Conservation (phyloP, 2,888 invertebrate genomes). For the Drosophila formosana region DNA sequence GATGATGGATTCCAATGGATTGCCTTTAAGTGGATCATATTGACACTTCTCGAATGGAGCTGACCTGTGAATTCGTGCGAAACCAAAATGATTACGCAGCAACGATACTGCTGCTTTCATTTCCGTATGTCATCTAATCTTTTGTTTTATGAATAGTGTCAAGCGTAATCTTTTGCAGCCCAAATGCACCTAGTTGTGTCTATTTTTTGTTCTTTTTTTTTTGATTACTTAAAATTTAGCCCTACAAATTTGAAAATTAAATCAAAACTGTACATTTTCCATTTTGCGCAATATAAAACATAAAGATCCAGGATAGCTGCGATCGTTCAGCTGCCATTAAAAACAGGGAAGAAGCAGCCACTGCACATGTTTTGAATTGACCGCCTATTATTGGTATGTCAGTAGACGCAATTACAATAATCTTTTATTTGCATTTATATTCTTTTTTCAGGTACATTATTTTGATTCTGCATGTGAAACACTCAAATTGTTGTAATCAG, state of each 20-base stretch:
- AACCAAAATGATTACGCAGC: constrained; percentile 49
- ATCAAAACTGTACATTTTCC: constrained; percentile 7
- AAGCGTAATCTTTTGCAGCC: constrained; percentile 15
- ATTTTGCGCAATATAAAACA: background rate
- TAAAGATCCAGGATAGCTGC: constrained; percentile 7
- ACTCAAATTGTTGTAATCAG: too few relatives aligned
- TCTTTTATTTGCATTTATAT: too few relatives aligned
- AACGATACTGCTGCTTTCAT: constrained; percentile 59
- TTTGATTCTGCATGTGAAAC: too few relatives aligned
- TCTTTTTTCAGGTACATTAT: too few relatives aligned
- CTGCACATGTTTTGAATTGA: background rate
- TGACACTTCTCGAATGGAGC: constrained; percentile 26
- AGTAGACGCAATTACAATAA: too few relatives aligned
- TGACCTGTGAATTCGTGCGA: constrained; percentile 36
- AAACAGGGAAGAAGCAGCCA: too few relatives aligned
- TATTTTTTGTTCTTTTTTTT: background rate
- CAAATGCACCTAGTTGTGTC: constrained; percentile 14
- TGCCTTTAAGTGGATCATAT: background rate
- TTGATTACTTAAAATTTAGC: constrained; percentile 7
- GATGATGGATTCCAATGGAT: constrained; percentile 11
- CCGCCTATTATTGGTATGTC: background rate
- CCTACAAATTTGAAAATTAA: constrained; percentile 23
- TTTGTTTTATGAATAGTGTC: constrained; percentile 5
- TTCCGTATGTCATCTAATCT: constrained; percentile 24
- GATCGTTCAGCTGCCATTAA: background rate